A percentile compares a stretch with the other conserved stretches of the same genome.
Evolutionary conservation across 2,888 invertebrate genomes (phyloP).

Genomic region (Tinea semifulvella): DNA sequence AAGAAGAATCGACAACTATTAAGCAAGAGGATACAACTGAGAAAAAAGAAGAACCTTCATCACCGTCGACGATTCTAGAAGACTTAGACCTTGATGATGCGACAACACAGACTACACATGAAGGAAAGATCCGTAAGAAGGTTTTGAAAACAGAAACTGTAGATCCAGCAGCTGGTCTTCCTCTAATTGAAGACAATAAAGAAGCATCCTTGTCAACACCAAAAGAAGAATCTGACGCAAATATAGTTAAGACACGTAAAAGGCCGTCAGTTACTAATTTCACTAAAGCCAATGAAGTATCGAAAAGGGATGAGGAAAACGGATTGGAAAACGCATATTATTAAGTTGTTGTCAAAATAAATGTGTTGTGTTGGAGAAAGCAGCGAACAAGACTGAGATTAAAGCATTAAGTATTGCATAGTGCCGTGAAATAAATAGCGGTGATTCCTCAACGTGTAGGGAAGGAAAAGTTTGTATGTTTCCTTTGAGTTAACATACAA

Average conservation of each 20-base stretch:
- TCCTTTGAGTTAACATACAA: too few relatives aligned
- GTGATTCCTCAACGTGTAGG: constrained; percentile 3
- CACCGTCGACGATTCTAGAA: constrained; percentile 30
- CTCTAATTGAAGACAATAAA: too few relatives aligned
- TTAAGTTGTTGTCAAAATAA: constrained; percentile 21
- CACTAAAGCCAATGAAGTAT: constrained; percentile 51
- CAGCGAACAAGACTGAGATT: constrained; percentile 43
- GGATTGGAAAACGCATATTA: constrained; percentile 47
- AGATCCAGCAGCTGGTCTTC: too few relatives aligned
- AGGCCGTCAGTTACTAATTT: too few relatives aligned
- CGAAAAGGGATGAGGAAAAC: constrained; percentile 43
- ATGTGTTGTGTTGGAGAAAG: not conserved
- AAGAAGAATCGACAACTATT: constrained; percentile 22
- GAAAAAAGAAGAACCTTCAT: constrained; percentile 15
- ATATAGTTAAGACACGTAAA: too few relatives aligned
- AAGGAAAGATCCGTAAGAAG: constrained; percentile 58
- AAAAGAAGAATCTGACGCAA: not conserved
- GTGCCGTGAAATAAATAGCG: constrained; percentile 16
- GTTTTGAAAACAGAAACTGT: constrained; percentile 42
- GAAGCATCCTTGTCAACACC: too few relatives aligned
- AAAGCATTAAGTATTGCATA: constrained; percentile 30
- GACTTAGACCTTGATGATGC: constrained; percentile 40
- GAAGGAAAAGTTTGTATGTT: constrained; percentile 16
- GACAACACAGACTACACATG: constrained; percentile 49
- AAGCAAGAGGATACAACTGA: constrained; percentile 19